phyloP scores from a whole-genome alignment of 1,140 invertebrate species.

The Formica selysi region DNA sequence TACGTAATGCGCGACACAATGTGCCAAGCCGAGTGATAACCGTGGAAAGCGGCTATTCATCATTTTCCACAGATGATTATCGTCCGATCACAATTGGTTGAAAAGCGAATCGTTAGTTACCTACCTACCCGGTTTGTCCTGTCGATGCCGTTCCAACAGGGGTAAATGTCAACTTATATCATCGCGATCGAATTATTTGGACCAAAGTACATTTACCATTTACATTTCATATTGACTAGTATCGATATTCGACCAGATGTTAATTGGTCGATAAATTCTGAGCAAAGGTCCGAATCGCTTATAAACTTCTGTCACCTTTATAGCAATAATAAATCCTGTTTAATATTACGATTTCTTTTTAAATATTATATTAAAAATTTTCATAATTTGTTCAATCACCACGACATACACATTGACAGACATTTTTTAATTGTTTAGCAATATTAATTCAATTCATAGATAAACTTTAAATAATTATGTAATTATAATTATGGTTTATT shows the following conservation, averaged over 20 bases:
- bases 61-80: constrained; percentile 28
- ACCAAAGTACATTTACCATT: not conserved
- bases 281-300: not conserved
- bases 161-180: constrained; percentile 49
- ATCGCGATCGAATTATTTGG: not conserved
- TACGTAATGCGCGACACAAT: not conserved
- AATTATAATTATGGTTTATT: not conserved
- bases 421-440: not conserved
- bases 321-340: not conserved
- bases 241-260: not conserved
- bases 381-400: not conserved
- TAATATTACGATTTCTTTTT: not conserved
- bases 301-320: not conserved
- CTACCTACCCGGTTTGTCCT: constrained; percentile 8
- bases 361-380: not conserved
- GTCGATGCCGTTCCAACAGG: not conserved
- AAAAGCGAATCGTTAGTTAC: constrained; percentile 33
- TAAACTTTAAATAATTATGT: not conserved
- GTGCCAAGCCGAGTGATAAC: not conserved
- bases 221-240: not conserved
- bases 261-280: constrained; percentile 8
- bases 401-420: not conserved
- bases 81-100: not conserved
- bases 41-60: constrained; percentile 34
- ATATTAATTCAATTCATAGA: not conserved